Percentiles rank a stretch among this genome's conserved stretches.
These are phyloP conservation scores for Typhlichthys subterraneus DNA, from an alignment of 2,797 vertebrate species.

Conservation along the genomic window DNA sequence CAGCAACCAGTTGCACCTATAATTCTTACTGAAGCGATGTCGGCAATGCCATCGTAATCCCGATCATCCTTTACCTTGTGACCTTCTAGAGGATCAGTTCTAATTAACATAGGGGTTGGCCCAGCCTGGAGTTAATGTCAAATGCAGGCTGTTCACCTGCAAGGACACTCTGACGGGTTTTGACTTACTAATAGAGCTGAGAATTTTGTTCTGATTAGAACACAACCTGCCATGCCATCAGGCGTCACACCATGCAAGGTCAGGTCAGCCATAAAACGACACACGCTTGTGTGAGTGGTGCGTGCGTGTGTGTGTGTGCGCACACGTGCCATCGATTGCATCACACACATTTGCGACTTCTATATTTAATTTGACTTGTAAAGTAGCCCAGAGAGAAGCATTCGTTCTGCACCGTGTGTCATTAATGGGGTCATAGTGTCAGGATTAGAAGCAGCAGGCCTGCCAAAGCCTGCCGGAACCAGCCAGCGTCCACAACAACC, in stretches of 20 bases:
- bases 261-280: conserved; percentile 22
- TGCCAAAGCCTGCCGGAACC: no score
- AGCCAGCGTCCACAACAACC: conserved; percentile 38
- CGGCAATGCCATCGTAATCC: no score
- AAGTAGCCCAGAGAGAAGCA: conserved; percentile 16
- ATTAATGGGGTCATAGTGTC: conserved; percentile 56
- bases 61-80: conserved; percentile 14
- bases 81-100: conserved; percentile 52
- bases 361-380: conserved; percentile 17
- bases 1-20: conserved; percentile 4
- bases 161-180: conserved; percentile 22
- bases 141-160: conserved; percentile 35
- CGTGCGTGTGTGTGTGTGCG: not conserved
- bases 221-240: conserved; percentile 33
- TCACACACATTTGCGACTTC: conserved; percentile 6
- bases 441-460: conserved; percentile 37
- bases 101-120: conserved; percentile 42
- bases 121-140: conserved; percentile 29
- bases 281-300: conserved; percentile 3
- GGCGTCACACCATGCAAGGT: conserved; percentile 17
- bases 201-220: conserved; percentile 54
- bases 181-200: conserved; percentile 56
- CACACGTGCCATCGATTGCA: conserved; percentile 9
- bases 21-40: conserved; percentile 6
- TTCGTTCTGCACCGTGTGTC: conserved; percentile 30